Base-by-base conservation (phyloP, 23 tunicate genomes). In the Trididemnum miniatum region DNA sequence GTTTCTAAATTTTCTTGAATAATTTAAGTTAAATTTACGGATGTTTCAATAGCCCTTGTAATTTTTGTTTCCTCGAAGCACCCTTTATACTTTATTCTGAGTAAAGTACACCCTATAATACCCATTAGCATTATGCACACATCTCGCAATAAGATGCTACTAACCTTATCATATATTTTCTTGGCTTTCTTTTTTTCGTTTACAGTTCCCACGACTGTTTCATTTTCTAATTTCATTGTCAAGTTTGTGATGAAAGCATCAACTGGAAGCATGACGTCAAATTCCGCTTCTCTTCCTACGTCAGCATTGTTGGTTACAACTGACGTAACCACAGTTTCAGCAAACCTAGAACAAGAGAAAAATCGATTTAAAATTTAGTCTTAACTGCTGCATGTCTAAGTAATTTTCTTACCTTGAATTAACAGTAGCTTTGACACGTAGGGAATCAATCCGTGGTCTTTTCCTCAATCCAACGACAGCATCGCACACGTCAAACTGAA, bases 311-410 rank as follows among this genome's bases (percentile, higher is more conserved):
- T 91, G 30, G 91, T 91, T n/a, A 91, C 87, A 24, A 51, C 62
- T 82, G 97, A 91, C 35, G 85, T 83, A 37, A 91, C 91, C n/a
- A 91, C 84, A 1, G 97, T 91, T 82, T 91, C 91, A 12, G 91
- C 97, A 77, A 81, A 82, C 35, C 97, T 91, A 30, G 1, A 39
- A 76, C 1, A 51, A 15, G 26, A 31, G 22, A 50, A 50, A 50
- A 12, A 50, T 50, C 18, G 18, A 50, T n/a, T n/a, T n/a, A n/a
- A n/a, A n/a, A n/a, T n/a, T n/a, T n/a, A n/a, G n/a, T n/a, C n/a
- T 44, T 44, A 44, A 44, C 9, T 44, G 54, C 9, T 44, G 15
- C 54, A 9, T 7, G 54, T 7, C 15, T 44, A 7, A 44, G 15
- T 15, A 15, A 44, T 9, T 15, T 7, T 44, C 30, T 31, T 50